Conservation (phyloP, 1,140 invertebrate species). For the Octopus bimaculoides region DNA sequence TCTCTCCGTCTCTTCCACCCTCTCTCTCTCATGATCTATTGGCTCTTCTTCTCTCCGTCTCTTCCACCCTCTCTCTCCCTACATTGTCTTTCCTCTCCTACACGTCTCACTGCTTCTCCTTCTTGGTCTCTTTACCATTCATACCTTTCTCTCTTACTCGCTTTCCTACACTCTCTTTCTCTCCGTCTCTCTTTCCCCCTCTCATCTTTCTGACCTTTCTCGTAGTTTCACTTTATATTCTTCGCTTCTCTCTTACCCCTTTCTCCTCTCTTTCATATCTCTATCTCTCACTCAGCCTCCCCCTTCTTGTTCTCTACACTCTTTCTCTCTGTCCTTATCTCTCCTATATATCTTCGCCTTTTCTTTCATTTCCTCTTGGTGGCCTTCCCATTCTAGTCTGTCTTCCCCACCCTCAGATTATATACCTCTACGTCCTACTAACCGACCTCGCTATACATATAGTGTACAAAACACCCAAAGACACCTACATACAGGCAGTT, state of each 20-base stretch:
- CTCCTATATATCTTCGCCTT: not conserved
- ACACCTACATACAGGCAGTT: too few species aligned
- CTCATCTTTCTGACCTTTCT: not conserved
- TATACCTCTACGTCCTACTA: too few species aligned
- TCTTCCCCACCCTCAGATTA: not conserved
- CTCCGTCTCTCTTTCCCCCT: not conserved
- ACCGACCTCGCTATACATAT: too few species aligned
- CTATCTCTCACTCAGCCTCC: not conserved
- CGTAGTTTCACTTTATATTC: not conserved
- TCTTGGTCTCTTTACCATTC: conserved; percentile 3
- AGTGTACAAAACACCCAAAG: too few species aligned
- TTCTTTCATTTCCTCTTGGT: not conserved
- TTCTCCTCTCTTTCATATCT: conserved; percentile 10
- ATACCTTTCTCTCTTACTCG: conserved; percentile 3
- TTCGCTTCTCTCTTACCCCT: conserved; percentile 14
- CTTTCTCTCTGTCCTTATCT: not conserved
- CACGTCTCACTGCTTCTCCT: too few species aligned
- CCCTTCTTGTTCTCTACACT: not conserved
- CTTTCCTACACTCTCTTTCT: conserved; percentile 10
- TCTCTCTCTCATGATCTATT: too few species aligned
- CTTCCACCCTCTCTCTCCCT: too few species aligned
- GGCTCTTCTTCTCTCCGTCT: too few species aligned
- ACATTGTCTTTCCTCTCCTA: too few species aligned
- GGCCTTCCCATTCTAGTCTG: not conserved
- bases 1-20: too few species aligned